These are phyloP conservation scores for Homarus americanus DNA, from an alignment of 1,140 invertebrate genomes.

Conservation along the genomic window DNA sequence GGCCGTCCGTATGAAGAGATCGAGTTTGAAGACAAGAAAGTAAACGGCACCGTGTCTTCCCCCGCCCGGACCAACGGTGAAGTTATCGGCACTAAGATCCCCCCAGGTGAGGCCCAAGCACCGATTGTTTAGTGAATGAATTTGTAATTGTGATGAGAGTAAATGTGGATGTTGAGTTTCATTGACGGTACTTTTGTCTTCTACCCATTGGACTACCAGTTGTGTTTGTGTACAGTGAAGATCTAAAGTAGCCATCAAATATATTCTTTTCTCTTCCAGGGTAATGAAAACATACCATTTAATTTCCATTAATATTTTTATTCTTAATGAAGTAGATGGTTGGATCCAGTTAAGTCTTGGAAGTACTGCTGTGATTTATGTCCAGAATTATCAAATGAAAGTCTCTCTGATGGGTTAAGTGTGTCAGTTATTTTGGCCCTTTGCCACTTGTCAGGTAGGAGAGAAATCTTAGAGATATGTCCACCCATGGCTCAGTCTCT, in stretches of 20 bases:
- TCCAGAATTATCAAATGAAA: background rate
- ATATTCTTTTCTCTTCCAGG: background rate
- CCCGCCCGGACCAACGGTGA: conserved; percentile 75
- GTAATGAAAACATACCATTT: background rate
- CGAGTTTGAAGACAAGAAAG: conserved; percentile 76
- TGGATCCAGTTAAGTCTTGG: background rate
- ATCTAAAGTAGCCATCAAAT: background rate
- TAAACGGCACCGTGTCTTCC: conserved; percentile 75
- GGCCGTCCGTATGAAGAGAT: conserved; percentile 76
- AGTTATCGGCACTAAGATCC: conserved; percentile 73
- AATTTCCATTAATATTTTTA: background rate
- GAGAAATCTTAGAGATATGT: no score
- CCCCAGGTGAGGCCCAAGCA: conserved; percentile 21
- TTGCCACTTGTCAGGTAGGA: no score
- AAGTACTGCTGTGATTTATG: background rate
- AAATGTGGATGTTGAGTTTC: background rate
- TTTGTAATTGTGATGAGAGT: background rate
- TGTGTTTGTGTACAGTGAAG: background rate
- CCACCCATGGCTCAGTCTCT: no score
- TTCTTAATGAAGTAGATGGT: background rate
- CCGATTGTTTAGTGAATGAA: background rate
- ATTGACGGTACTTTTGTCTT: background rate
- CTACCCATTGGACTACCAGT: background rate
- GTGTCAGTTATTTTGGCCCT: no score
- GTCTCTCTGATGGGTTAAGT: background rate